A percentile compares a stretch with the other conserved stretches of the same genome.
Conservation (phyloP, 2,113 vertebrate genomes). For the Chamaea fasciata region DNA sequence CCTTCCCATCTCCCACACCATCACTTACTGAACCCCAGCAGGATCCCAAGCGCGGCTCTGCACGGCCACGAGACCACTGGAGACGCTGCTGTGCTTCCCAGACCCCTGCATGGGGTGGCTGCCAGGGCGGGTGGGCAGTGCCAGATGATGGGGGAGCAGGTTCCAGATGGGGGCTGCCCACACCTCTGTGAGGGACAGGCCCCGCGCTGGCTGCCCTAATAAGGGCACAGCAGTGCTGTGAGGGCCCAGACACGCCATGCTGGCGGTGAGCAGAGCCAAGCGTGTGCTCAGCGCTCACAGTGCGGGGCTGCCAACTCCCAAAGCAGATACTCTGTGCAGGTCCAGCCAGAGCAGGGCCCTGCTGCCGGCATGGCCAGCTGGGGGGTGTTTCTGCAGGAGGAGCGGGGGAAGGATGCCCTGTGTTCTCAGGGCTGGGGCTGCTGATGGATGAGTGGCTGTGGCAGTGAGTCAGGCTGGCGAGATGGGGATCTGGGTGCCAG, state of each 20-base stretch:
- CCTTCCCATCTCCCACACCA: neutral
- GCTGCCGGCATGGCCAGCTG: accelerated
- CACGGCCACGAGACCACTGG: accelerated
- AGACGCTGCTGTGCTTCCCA: accelerated
- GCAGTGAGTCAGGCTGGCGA: neutral
- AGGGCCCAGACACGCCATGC: neutral
- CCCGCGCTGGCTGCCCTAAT: neutral
- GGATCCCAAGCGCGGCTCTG: accelerated
- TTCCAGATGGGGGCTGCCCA: neutral
- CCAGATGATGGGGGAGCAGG: neutral
- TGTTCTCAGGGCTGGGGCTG: neutral
- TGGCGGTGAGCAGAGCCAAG: neutral
- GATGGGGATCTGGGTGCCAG: neutral
- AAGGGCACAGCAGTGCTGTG: neutral
- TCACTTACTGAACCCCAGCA: accelerated
- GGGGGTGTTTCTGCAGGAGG: neutral
- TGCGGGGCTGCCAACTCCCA: neutral
- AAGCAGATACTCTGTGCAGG: accelerated
- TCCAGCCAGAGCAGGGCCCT: neutral
- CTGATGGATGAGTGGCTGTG: neutral
- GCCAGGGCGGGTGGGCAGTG: neutral
- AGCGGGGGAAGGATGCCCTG: neutral
- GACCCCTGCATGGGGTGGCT: neutral
- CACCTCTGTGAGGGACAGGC: neutral
- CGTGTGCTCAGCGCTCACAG: neutral